These are phyloP conservation scores for Poeciliopsis occidentalis DNA, from an alignment of 2,113 vertebrate genomes.

Conservation along the genomic window DNA sequence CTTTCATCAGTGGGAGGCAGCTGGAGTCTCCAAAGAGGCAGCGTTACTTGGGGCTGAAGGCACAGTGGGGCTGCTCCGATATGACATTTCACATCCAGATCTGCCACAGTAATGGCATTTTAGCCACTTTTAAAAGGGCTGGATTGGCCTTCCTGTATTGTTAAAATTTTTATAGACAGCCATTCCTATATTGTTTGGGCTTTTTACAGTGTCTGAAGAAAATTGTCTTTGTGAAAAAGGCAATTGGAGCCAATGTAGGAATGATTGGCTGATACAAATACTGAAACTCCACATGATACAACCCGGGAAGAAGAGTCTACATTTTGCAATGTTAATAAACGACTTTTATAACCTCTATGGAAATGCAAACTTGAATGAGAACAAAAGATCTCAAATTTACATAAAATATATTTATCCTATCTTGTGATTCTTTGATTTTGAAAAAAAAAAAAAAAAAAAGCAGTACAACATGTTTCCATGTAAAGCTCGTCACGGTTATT, in stretches of 20 bases:
- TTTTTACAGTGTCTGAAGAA: slow-evolving; percentile 53
- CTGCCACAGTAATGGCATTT: slow-evolving; percentile 85
- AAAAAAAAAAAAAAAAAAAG: slow-evolving; percentile 26
- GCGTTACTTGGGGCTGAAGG: slow-evolving; percentile 66
- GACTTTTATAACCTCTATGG: slow-evolving; percentile 28
- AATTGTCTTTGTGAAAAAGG: slow-evolving; percentile 47
- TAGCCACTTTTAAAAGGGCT: slow-evolving; percentile 82
- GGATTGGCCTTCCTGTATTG: slow-evolving; percentile 70
- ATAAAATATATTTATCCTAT: slow-evolving; percentile 66
- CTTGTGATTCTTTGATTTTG: slow-evolving; percentile 50
- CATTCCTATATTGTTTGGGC: slow-evolving; percentile 63
- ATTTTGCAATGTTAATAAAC: slow-evolving; percentile 13
- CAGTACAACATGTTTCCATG: slow-evolving; percentile 62
- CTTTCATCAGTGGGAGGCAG: slow-evolving; percentile 80
- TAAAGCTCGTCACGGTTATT: slow-evolving; percentile 63
- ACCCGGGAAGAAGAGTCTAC: slow-evolving; percentile 7
- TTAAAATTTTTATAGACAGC: slow-evolving; percentile 72
- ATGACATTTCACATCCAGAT: slow-evolving; percentile 87
- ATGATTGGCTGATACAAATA: slow-evolving; percentile 48
- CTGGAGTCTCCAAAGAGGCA: slow-evolving; percentile 76
- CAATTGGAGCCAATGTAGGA: slow-evolving; percentile 43
- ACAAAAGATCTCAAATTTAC: slow-evolving; percentile 44
- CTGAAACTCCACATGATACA: slow-evolving; percentile 16
- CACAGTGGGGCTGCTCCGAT: slow-evolving; percentile 77
- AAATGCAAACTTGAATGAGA: slow-evolving; percentile 34